phyloP scores from a whole-genome alignment of 2,797 vertebrate species.

The Decapterus maruadsi region DNA sequence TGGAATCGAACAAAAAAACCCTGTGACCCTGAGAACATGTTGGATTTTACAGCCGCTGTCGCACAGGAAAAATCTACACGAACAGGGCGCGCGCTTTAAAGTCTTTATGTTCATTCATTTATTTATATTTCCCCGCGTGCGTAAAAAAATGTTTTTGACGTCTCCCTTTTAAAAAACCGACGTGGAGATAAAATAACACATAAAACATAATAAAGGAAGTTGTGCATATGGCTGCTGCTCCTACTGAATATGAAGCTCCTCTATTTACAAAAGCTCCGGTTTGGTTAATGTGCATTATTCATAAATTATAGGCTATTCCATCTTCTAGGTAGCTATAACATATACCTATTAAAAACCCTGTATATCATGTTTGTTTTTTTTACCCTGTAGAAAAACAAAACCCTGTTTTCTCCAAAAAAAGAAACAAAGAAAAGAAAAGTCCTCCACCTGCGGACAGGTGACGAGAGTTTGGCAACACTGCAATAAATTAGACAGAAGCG shows the following conservation, averaged over 20 bases:
- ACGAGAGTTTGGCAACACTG: constrained; percentile 17
- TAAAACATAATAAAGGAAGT: not conserved
- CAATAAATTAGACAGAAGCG: not conserved
- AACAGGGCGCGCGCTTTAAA: not conserved
- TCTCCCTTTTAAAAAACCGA: not conserved
- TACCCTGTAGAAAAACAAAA: constrained; percentile 81
- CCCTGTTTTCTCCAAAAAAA: constrained; percentile 72
- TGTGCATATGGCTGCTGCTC: constrained; percentile 65
- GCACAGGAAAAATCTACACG: constrained; percentile 27
- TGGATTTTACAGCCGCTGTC: constrained; percentile 45
- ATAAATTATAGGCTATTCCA: constrained; percentile 59
- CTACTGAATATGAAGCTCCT: constrained; percentile 35
- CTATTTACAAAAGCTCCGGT: constrained; percentile 41
- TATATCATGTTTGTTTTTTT: constrained; percentile 38
- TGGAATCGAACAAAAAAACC: constrained; percentile 46
- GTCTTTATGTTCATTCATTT: not conserved
- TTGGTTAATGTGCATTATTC: constrained; percentile 73
- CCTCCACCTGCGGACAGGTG: not conserved
- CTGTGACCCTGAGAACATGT: constrained; percentile 76
- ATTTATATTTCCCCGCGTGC: constrained; percentile 4
- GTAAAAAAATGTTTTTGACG: not conserved
- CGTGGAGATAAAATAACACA: not conserved
- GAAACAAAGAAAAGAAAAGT: constrained; percentile 23
- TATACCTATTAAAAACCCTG: constrained; percentile 65
- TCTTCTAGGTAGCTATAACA: constrained; percentile 37